A percentile compares a stretch with the other conserved stretches of the same genome.
Conservation (phyloP, 2,888 invertebrate species). For the Eupithecia centaureata region DNA sequence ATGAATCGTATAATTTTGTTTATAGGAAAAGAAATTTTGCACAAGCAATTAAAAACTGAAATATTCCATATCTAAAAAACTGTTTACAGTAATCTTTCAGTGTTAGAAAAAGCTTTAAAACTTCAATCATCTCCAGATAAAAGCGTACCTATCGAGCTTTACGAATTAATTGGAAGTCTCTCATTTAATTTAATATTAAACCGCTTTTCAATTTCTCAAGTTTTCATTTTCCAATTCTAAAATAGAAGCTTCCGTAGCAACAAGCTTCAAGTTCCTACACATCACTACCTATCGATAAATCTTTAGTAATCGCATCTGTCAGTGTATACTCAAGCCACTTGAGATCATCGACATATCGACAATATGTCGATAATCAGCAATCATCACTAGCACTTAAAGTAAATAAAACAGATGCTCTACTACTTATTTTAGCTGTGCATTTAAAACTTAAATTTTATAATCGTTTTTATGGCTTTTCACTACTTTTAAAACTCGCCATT, state of each 20-base stretch:
- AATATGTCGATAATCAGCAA: constrained; percentile 27
- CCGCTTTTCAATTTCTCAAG: too few species aligned
- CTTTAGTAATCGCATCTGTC: constrained; percentile 38
- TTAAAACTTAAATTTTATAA: constrained; percentile 13
- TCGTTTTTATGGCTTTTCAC: not conserved
- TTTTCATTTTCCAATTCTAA: not conserved
- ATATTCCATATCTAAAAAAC: not conserved
- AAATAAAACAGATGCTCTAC: constrained; percentile 32
- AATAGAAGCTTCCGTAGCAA: not conserved
- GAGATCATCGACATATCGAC: constrained; percentile 32
- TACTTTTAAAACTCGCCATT: constrained; percentile 1
- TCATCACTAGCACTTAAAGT: constrained; percentile 38
- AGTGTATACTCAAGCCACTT: constrained; percentile 37
- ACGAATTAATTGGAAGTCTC: too few species aligned
- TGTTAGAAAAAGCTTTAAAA: not conserved
- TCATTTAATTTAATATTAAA: too few species aligned
- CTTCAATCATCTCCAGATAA: not conserved
- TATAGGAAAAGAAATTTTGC: not conserved
- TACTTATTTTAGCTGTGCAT: constrained; percentile 14
- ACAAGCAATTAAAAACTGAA: not conserved
- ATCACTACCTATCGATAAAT: constrained; percentile 36
- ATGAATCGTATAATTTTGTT: constrained; percentile 21
- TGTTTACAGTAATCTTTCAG: not conserved
- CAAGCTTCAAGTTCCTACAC: not conserved
- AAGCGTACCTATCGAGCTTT: not conserved